These are phyloP conservation scores for Gallinago media DNA, from an alignment of 2,113 vertebrate species.

Conservation along the genomic window DNA sequence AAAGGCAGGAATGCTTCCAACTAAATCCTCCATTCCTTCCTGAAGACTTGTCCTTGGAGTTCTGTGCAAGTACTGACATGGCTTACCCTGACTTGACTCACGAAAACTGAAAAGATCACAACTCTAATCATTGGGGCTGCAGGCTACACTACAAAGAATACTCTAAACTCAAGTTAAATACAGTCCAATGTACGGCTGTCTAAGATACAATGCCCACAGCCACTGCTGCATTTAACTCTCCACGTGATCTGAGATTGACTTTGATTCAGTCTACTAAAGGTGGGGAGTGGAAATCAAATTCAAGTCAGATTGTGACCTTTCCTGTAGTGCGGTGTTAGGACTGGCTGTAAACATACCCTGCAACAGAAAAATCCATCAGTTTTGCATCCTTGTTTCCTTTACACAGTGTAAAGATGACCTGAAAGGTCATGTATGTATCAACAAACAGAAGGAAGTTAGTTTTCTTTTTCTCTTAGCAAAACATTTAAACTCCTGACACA, in stretches of 20 bases:
- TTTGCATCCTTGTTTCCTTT: background rate
- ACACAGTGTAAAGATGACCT: background rate
- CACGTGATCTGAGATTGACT: background rate
- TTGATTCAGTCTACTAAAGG: background rate
- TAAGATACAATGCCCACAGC: background rate
- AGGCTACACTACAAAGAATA: background rate
- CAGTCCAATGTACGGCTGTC: background rate
- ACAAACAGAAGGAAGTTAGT: background rate
- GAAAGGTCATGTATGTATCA: background rate
- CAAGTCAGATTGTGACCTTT: background rate
- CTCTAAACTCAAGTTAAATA: background rate
- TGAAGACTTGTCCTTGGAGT: background rate
- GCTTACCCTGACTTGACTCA: background rate
- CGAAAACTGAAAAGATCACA: background rate
- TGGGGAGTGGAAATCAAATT: background rate
- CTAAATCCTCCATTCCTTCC: background rate
- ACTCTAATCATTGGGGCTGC: background rate
- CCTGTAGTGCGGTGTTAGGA: background rate
- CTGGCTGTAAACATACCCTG: background rate
- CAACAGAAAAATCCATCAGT: background rate
- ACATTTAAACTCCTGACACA: background rate
- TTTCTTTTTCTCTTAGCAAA: background rate
- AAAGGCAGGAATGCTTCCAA: background rate
- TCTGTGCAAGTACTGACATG: background rate
- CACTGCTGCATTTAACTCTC: background rate